Percentiles rank a stretch among this genome's conserved stretches.
Evolutionary conservation across 2,797 vertebrate genomes (phyloP).

Genomic region (Zalophus californianus): DNA sequence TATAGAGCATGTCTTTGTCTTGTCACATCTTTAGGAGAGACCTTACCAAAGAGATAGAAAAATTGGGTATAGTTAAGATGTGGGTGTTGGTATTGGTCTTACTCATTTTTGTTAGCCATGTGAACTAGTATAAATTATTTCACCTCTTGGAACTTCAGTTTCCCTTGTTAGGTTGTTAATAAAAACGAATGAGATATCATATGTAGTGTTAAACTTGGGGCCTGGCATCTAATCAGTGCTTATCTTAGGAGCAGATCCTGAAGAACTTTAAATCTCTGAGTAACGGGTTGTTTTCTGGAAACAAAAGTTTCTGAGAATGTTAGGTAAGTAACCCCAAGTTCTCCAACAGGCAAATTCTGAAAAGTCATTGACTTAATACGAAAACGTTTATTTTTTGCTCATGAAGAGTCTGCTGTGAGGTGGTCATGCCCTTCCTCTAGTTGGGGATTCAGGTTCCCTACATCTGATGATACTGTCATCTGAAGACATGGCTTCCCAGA

Average conservation of each 20-base stretch:
- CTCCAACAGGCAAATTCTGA: not conserved
- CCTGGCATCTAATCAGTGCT: not conserved
- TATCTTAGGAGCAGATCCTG: not conserved
- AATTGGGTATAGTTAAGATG: not conserved
- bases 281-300: conserved; percentile 21
- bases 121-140: not conserved
- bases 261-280: not conserved
- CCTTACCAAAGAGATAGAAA: conserved; percentile 7
- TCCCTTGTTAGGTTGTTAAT: not conserved
- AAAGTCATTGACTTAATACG: not conserved
- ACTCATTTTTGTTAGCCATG: not conserved
- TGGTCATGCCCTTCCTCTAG: not conserved
- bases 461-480: not conserved
- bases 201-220: not conserved
- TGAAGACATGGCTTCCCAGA: not conserved
- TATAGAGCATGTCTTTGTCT: not conserved
- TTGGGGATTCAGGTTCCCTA: not conserved
- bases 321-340: not conserved
- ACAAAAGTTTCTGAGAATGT: not conserved
- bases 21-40: not conserved
- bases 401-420: not conserved
- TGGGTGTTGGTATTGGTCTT: not conserved
- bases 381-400: not conserved
- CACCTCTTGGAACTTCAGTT: not conserved
- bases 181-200: not conserved